Conservation (phyloP, 2,113 vertebrate genomes). For the Benitochromis conjunctus region DNA sequence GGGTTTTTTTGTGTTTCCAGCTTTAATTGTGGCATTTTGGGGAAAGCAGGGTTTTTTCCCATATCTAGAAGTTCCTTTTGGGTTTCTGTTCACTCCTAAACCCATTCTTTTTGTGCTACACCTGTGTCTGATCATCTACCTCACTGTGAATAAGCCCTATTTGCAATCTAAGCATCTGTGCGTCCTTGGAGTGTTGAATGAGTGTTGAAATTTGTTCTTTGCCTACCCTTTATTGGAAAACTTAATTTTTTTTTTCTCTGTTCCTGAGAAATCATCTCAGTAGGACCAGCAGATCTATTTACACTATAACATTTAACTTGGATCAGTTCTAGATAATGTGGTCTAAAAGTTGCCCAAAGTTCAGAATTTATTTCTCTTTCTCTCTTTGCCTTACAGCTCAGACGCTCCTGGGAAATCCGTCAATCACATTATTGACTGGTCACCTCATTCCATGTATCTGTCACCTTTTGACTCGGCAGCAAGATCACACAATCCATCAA, state of each 20-base stretch:
- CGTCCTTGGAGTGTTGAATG: background rate
- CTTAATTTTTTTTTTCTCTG: background rate
- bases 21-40: background rate
- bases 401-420: background rate
- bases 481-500: background rate
- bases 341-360: background rate
- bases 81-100: background rate
- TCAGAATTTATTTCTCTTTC: background rate
- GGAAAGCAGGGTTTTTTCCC: background rate
- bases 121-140: background rate
- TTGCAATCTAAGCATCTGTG: background rate
- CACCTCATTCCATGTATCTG: background rate
- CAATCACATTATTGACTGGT: slow-evolving; percentile 13
- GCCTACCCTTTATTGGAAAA: background rate
- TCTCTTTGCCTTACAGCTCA: background rate
- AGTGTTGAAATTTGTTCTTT: background rate
- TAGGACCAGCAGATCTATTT: background rate
- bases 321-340: background rate
- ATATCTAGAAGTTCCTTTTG: background rate
- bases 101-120: background rate
- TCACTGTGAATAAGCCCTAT: background rate
- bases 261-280: background rate
- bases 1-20: background rate
- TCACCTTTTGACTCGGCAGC: background rate
- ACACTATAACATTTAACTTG: background rate